These are phyloP conservation scores for Calycopis cecrops DNA, from an alignment of 1,140 invertebrate species.

Conservation along the genomic window DNA sequence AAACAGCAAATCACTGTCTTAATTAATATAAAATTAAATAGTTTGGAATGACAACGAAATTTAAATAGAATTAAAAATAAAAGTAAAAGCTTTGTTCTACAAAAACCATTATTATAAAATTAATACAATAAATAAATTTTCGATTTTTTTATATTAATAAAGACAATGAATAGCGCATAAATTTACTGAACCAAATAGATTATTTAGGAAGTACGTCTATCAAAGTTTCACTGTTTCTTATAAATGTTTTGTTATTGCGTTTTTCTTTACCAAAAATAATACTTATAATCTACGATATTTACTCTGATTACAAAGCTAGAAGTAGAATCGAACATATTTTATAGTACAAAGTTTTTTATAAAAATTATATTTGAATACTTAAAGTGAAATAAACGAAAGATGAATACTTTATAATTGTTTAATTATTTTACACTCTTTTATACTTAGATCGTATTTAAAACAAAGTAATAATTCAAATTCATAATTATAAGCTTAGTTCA, in stretches of 20 bases:
- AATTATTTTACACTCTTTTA: background rate
- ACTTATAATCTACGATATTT: background rate
- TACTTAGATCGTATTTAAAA: background rate
- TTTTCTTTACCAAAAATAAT: conserved; percentile 9
- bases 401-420: conserved; percentile 5
- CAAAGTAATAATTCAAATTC: too few relatives aligned
- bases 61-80: too few relatives aligned
- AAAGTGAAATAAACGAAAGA: conserved; percentile 8
- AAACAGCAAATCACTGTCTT: background rate
- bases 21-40: conserved; percentile 10
- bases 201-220: background rate
- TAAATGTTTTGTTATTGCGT: background rate
- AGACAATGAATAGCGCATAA: conserved; percentile 5
- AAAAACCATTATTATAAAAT: too few relatives aligned
- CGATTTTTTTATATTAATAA: background rate
- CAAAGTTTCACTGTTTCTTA: conserved; percentile 1
- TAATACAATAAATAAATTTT: too few relatives aligned
- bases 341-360: conserved; percentile 5
- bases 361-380: conserved; percentile 3
- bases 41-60: background rate
- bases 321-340: background rate
- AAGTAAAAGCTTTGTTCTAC: too few relatives aligned
- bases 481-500: too few relatives aligned
- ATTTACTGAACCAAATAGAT: conserved; percentile 1
- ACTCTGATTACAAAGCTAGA: background rate